Evolutionary conservation across 2,888 invertebrate genomes (phyloP), one percentile per base, ranked within the genome.

Genomic region (Lasioglossum zephyrum): DNA sequence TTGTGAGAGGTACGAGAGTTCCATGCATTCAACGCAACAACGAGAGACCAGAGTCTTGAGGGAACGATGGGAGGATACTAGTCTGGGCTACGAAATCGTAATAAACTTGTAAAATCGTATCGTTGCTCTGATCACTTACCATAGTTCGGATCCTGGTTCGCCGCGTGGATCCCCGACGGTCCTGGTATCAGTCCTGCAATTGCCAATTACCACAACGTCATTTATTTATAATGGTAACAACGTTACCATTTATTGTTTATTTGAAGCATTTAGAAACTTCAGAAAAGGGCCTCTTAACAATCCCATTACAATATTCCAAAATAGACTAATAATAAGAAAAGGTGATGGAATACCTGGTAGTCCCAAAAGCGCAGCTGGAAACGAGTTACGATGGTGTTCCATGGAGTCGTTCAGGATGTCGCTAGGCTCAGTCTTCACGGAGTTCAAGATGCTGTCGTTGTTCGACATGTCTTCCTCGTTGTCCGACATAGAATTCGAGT

Each of bases 121-220:
- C 77, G 80, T 85, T 88, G 87, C 77, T 87, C 85, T 88, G 73
- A 79, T 82, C 92, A 97, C 97, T 97, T 96, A 97, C 97, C 97
- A 96, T 98, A 98, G 95, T 97, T 98, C 95, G 95, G 95, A 91
- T 96, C 97, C 97, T 95, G 97, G 95, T 95, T 95, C 85, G 96
- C 96, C 94, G 96, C 96, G 92, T 97, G 97, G 95, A 98, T 97
- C 93, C 98, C 98, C 88, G 98, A 98, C 60, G 98, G 98, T 93
- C 98, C 98, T 87, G 98, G 98, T 94, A 98, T 96, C 92, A 98
- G 96, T 93, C 98, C 98, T 96, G 97, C 95, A 91, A 91, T 81
- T 73, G 53, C 31, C 72, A 41, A 88, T 77, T 75, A 76, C 18
- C 47, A 18, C 18, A 72, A 60, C 31, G 36, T 63, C 63, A n/a